Conservation (phyloP, 2,888 invertebrate genomes). For the Acanthacorydalis orientalis region DNA sequence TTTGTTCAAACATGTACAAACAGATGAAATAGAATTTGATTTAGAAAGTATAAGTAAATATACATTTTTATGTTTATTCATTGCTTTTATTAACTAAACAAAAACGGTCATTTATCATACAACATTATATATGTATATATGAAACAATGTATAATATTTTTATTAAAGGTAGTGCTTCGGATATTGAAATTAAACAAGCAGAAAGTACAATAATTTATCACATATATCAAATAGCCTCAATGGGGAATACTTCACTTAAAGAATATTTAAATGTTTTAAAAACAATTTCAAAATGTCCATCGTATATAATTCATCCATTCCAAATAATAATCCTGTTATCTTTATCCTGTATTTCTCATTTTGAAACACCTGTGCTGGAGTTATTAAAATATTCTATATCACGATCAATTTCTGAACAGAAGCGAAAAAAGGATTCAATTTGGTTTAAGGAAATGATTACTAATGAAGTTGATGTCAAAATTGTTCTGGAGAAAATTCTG, state of each 20-base stretch:
- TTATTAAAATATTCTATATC: constrained; percentile 21
- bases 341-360: constrained; percentile 27
- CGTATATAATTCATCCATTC: constrained; percentile 43
- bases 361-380: constrained; percentile 28
- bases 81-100: background rate
- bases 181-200: constrained; percentile 35
- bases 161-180: constrained; percentile 24
- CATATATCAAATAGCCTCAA: constrained; percentile 28
- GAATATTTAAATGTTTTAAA: constrained; percentile 29
- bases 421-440: constrained; percentile 21
- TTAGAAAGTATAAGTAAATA: constrained; percentile 19
- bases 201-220: constrained; percentile 45
- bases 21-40: constrained; percentile 16
- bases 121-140: too few species aligned
- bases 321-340: constrained; percentile 39
- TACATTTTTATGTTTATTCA: background rate
- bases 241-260: constrained; percentile 26
- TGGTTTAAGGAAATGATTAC: constrained; percentile 36
- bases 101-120: too few species aligned
- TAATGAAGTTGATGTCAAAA: constrained; percentile 21
- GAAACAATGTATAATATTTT: background rate
- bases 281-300: constrained; percentile 34
- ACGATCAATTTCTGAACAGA: constrained; percentile 19
- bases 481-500: constrained; percentile 28
- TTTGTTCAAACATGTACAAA: too few species aligned